Evolutionary conservation across 1,140 invertebrate genomes (phyloP), one percentile per base, ranked within the genome.

Genomic region (Conus ventricosus): DNA sequence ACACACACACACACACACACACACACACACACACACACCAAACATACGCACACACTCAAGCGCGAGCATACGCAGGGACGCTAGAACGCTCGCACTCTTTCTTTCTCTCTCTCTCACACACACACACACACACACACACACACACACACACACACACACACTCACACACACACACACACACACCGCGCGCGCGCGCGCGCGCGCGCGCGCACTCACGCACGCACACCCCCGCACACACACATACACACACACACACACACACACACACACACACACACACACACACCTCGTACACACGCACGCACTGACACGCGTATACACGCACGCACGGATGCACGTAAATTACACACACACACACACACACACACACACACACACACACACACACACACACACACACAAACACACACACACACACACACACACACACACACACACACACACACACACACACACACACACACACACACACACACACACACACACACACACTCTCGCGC

Each of bases 61-160:
- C n/a, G n/a, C n/a, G n/a, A n/a, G n/a, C n/a, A n/a, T n/a, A n/a
- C n/a, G n/a, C n/a, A n/a, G n/a, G n/a, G n/a, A n/a, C n/a, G n/a
- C n/a, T n/a, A n/a, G n/a, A n/a, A n/a, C n/a, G n/a, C n/a, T n/a
- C n/a, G n/a, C n/a, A n/a, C n/a, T n/a, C n/a, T n/a, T n/a, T n/a
- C n/a, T n/a, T n/a, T n/a, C n/a, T n/a, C n/a, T n/a, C n/a, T n/a
- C n/a, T n/a, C n/a, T n/a, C 7, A 71, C 67, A 71, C 67, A 71
- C 67, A 71, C 67, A 71, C 67, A 71, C 67, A 71, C 67, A 71
- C 67, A 71, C 67, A 71, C 67, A 71, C 67, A 71, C 67, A 71
- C 67, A 71, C 67, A 71, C 67, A 71, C 67, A 71, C 67, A 71
- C 67, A 71, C 67, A 71, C 67, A 71, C 67, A 71, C 67, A 71